Conservation (phyloP, 2,888 invertebrate genomes). For the Apodemia duryi region DNA sequence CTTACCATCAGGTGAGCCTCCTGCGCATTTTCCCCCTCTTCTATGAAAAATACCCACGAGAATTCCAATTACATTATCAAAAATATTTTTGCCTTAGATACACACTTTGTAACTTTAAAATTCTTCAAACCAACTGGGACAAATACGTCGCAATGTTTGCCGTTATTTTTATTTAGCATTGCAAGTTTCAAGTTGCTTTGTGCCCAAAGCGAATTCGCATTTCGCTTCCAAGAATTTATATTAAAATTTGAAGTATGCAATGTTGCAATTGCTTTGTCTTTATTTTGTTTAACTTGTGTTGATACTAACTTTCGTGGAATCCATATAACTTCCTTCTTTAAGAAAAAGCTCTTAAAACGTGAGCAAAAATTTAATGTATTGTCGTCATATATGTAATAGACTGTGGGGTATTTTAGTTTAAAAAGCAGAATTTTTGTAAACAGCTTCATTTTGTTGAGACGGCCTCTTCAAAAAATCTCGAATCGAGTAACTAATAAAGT, state of each 20-base stretch:
- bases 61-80: background rate
- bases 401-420: no score
- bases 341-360: background rate
- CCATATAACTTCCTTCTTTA: background rate
- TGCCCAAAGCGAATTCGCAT: conserved; percentile 10
- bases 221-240: conserved; percentile 12
- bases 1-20: no score
- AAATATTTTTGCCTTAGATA: conserved; percentile 9
- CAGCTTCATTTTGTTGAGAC: no score
- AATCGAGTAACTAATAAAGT: no score
- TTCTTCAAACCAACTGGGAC: conserved; percentile 9
- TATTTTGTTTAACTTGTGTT: conserved; percentile 10
- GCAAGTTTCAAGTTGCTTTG: conserved; percentile 11
- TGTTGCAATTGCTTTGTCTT: conserved; percentile 4
- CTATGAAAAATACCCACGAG: background rate
- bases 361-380: no score
- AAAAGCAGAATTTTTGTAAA: no score
- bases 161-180: conserved; percentile 14
- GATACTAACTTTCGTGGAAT: background rate
- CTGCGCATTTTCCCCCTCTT: no score
- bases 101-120: conserved; percentile 10
- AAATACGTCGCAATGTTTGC: conserved; percentile 10
- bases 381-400: no score
- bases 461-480: no score
- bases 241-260: conserved; percentile 14